A percentile compares a stretch with the other conserved stretches of the same genome.
These are phyloP conservation scores for Epinephelus coioides DNA, from an alignment of 2,797 vertebrate genomes.

Conservation along the genomic window DNA sequence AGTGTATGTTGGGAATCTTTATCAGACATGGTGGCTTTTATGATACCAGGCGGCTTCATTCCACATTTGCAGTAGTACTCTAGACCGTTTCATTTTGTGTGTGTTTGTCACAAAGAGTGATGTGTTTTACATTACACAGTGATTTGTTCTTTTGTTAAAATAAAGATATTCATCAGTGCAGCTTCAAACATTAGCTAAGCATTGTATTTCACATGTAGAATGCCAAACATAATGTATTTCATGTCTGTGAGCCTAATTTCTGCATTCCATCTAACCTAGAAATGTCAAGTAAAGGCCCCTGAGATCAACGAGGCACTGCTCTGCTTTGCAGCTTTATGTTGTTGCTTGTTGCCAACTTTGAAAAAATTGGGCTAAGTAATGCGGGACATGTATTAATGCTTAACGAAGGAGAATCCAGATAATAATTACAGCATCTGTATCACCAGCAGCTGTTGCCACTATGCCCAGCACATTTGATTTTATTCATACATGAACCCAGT, in stretches of 20 bases:
- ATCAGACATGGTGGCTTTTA: no score
- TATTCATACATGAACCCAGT: conserved; percentile 4
- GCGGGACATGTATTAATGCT: not conserved
- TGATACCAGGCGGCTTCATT: no score
- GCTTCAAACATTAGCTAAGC: not conserved
- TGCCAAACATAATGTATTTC: not conserved
- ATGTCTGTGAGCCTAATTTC: not conserved
- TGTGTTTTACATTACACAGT: not conserved
- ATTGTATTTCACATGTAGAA: not conserved
- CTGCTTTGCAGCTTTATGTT: conserved; percentile 21
- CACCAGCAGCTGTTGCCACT: not conserved
- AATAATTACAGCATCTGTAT: conserved; percentile 8
- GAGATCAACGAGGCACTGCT: conserved; percentile 12
- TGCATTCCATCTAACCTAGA: not conserved
- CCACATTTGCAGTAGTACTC: no score
- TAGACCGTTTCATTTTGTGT: not conserved
- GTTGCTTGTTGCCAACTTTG: conserved; percentile 1
- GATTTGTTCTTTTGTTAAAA: not conserved
- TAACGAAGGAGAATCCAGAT: conserved; percentile 7
- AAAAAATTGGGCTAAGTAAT: not conserved
- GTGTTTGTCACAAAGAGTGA: no score
- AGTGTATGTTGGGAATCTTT: no score
- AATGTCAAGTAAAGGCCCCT: conserved; percentile 13
- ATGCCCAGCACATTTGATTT: not conserved
- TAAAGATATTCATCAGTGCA: not conserved